Percentiles rank a stretch among this genome's conserved stretches.
These are phyloP conservation scores for Lutraria lutraria DNA, from an alignment of 2,888 invertebrate species.

Conservation along the genomic window DNA sequence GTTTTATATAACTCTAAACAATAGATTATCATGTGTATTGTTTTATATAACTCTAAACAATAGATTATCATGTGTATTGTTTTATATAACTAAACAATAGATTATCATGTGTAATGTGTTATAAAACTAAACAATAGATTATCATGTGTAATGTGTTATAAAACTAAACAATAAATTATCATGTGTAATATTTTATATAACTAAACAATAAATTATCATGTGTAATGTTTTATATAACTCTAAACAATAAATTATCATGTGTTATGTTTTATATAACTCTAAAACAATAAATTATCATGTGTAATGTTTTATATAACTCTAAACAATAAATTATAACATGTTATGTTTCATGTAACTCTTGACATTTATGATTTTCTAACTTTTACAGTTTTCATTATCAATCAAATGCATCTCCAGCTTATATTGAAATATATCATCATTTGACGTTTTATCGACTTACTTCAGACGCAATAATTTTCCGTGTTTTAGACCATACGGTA, in stretches of 20 bases:
- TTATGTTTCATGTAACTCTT: not conserved
- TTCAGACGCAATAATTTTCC: not conserved
- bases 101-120: too few relatives aligned
- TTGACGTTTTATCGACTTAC: not conserved
- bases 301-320: too few relatives aligned
- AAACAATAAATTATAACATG: not conserved
- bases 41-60: too few relatives aligned
- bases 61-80: too few relatives aligned
- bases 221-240: too few relatives aligned
- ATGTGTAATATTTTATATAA: too few relatives aligned
- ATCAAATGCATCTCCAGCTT: not conserved
- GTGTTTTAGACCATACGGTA: not conserved
- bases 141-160: too few relatives aligned
- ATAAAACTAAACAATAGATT: too few relatives aligned
- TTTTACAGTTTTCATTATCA: constrained; percentile 4
- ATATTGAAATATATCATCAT: not conserved
- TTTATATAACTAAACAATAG: too few relatives aligned
- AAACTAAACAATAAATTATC: too few relatives aligned
- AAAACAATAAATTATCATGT: not conserved
- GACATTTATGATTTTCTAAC: not conserved
- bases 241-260: not conserved
- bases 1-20: not conserved
- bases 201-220: too few relatives aligned
- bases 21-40: too few relatives aligned
- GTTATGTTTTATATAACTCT: not conserved